A percentile compares a stretch with the other conserved stretches of the same genome.
These are phyloP conservation scores for Aptenodytes forsteri DNA, from an alignment of 2,113 vertebrate genomes.

Conservation along the genomic window DNA sequence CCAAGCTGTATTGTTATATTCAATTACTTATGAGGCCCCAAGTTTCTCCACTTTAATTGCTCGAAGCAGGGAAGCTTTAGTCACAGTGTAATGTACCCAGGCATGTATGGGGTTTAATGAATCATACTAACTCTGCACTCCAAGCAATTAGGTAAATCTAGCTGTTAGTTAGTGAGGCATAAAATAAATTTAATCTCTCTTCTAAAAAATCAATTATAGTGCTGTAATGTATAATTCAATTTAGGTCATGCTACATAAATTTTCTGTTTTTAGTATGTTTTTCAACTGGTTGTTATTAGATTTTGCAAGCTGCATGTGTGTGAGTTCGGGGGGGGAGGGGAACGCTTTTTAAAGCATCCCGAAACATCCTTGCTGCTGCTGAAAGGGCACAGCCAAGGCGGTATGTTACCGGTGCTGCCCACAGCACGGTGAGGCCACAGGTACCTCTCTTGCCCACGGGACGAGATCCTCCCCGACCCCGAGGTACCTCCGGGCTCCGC, in stretches of 20 bases:
- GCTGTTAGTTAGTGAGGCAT: constrained; percentile 83
- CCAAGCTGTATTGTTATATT: constrained; percentile 65
- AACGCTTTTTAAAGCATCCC: background rate
- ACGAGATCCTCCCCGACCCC: background rate
- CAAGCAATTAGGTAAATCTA: constrained; percentile 86
- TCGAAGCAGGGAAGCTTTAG: constrained; percentile 74
- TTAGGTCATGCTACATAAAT: constrained; percentile 84
- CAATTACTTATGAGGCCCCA: constrained; percentile 62
- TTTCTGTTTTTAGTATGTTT: constrained; percentile 77
- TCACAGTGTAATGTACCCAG: constrained; percentile 76
- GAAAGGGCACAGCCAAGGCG: background rate
- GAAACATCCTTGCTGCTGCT: background rate
- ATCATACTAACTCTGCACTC: constrained; percentile 80
- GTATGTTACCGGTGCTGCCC: background rate
- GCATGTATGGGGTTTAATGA: constrained; percentile 81
- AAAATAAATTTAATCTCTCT: constrained; percentile 86
- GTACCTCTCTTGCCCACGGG: background rate
- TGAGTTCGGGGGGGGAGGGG: rapidly evolving
- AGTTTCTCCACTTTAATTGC: constrained; percentile 78
- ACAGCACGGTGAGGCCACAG: rapidly evolving
- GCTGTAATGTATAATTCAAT: constrained; percentile 85
- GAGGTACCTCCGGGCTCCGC: rapidly evolving
- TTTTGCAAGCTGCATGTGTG: constrained; percentile 18
- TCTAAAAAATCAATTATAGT: constrained; percentile 85
- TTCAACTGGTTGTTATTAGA: constrained; percentile 65